These are phyloP conservation scores for Epicampocera succincta DNA, from an alignment of 2,888 invertebrate genomes.

Conservation along the genomic window DNA sequence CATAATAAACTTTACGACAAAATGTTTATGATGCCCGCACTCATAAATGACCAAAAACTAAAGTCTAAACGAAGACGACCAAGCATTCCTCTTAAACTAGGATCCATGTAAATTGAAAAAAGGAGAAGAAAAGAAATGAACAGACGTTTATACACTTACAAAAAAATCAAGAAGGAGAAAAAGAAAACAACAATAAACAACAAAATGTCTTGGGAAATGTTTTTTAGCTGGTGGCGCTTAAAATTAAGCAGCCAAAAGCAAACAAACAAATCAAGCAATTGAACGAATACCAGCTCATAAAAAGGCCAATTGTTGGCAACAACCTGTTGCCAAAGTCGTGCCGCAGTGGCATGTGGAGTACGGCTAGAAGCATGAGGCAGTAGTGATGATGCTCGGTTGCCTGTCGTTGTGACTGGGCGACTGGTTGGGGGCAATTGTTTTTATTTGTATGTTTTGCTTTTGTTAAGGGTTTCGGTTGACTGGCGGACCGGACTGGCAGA, in stretches of 20 bases:
- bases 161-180: slow-evolving; percentile 31
- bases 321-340: slow-evolving; percentile 75
- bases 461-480: slow-evolving; percentile 20
- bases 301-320: slow-evolving; percentile 72
- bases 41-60: slow-evolving; percentile 64
- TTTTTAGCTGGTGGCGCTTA: slow-evolving; percentile 76
- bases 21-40: slow-evolving; percentile 64
- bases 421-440: slow-evolving; percentile 50
- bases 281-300: slow-evolving; percentile 26
- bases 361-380: slow-evolving; percentile 53
- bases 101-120: slow-evolving; percentile 42
- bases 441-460: slow-evolving; percentile 62
- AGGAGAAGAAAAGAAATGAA: too few species aligned
- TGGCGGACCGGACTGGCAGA: slow-evolving; percentile 10
- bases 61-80: slow-evolving; percentile 22
- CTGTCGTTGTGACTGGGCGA: slow-evolving; percentile 33
- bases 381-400: slow-evolving; percentile 45
- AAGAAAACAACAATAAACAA: slow-evolving; percentile 15
- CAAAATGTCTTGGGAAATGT: slow-evolving; percentile 48
- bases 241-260: slow-evolving; percentile 66
- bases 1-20: slow-evolving; percentile 66
- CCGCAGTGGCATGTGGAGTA: slow-evolving; percentile 68
- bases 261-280: slow-evolving; percentile 62
- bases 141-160: slow-evolving; percentile 14
- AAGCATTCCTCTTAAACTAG: slow-evolving; percentile 6